Conservation (phyloP, 64 coral and sea anemone genomes). For the Trachythela sp. region DNA sequence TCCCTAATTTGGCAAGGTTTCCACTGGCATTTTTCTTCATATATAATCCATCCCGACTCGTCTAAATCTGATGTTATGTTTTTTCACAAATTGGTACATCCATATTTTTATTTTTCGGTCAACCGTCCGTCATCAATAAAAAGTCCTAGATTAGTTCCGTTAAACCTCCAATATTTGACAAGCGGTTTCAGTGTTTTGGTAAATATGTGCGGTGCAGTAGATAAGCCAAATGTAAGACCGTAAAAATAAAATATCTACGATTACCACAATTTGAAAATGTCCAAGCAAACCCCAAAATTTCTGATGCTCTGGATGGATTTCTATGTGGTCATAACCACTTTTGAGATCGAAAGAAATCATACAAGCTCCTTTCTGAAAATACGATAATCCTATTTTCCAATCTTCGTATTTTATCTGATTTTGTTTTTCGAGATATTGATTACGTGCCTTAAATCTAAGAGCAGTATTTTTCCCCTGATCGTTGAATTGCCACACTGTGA, state of each 20-base stretch:
- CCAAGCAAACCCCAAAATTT: constrained; percentile 51
- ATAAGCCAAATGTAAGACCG: constrained; percentile 24
- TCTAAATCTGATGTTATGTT: no score
- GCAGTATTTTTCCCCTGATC: constrained; percentile 39
- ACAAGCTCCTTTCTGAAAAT: no score
- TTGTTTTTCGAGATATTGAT: no score
- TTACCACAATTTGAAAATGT: not conserved
- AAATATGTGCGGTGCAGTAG: constrained; percentile 12
- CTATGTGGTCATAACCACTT: constrained; percentile 55
- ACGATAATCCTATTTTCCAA: no score
- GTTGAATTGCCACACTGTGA: constrained; percentile 16
- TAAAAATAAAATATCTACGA: no score
- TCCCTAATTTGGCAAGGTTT: no score
- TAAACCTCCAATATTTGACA: not conserved
- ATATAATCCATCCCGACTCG: no score
- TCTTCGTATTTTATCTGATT: no score
- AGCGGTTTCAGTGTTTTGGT: constrained; percentile 14
- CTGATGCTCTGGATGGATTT: constrained; percentile 24
- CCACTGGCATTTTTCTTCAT: no score
- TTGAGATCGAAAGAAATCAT: no score
- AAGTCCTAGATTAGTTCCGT: not conserved
- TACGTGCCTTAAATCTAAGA: constrained; percentile 51
- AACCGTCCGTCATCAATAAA: not conserved
- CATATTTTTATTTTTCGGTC: no score
- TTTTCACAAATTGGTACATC: no score